Evolutionary conservation across 2,113 vertebrate species (phyloP).

Genomic region (Verasper variegatus): DNA sequence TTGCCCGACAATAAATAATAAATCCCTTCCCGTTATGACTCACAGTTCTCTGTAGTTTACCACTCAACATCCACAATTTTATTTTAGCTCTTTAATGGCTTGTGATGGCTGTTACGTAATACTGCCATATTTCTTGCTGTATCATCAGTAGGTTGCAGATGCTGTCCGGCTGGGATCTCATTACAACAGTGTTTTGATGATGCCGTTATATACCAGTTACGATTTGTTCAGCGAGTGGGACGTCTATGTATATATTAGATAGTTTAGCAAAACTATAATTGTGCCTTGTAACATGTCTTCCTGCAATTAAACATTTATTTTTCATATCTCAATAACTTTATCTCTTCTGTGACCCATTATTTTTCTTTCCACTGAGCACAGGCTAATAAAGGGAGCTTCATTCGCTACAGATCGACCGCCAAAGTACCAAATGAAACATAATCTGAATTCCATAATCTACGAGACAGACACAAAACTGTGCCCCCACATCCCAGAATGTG

Average conservation of each 20-base stretch:
- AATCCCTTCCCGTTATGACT: neutral
- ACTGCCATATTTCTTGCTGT: conserved; percentile 41
- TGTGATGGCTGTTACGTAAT: conserved; percentile 43
- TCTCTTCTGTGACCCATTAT: neutral
- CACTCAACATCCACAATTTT: conserved; percentile 41
- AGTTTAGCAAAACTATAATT: conserved; percentile 62
- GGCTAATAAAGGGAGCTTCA: neutral
- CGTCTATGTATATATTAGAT: conserved; percentile 31
- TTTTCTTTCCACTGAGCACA: neutral
- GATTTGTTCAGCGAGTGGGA: conserved; percentile 42
- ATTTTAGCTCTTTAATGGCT: conserved; percentile 36
- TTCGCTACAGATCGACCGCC: neutral
- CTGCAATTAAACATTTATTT: conserved; percentile 71
- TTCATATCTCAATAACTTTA: conserved; percentile 39
- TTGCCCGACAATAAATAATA: conserved; percentile 12
- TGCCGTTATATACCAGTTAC: conserved; percentile 10
- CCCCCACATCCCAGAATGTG: conserved; percentile 65
- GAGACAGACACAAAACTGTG: conserved; percentile 47
- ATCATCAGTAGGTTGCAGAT: conserved; percentile 34
- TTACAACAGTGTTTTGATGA: conserved; percentile 36
- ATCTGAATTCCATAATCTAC: conserved; percentile 56
- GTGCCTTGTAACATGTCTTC: conserved; percentile 76
- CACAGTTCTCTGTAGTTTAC: conserved; percentile 9
- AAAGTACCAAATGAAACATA: conserved; percentile 22
- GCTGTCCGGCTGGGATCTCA: conserved; percentile 28